phyloP scores from a whole-genome alignment of 1,140 invertebrate species.

The Pseudomyrmex dendroicus region DNA sequence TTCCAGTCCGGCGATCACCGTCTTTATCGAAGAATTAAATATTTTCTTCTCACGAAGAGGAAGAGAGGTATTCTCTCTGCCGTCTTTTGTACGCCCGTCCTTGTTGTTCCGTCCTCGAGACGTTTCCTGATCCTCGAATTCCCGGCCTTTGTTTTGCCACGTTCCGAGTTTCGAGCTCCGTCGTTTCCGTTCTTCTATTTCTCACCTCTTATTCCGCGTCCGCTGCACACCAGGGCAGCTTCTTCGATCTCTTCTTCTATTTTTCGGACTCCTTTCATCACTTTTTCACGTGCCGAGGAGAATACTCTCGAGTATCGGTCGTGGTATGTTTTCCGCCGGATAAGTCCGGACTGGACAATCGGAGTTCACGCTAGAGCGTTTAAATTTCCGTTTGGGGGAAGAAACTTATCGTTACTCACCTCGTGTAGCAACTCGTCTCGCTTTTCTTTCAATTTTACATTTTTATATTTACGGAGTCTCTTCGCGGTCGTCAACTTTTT shows the following conservation, averaged over 20 bases:
- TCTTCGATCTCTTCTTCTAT: slow-evolving; percentile 13
- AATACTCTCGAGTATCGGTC: slow-evolving; percentile 45
- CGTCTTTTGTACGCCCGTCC: slow-evolving; percentile 44
- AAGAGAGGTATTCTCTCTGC: neutral
- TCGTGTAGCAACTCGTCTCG: neutral
- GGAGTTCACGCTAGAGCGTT: slow-evolving; percentile 2
- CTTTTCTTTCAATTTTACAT: neutral
- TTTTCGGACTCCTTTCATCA: slow-evolving; percentile 48
- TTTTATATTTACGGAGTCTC: neutral
- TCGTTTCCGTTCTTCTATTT: slow-evolving; percentile 52
- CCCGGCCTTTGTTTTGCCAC: slow-evolving; percentile 58
- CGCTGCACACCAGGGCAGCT: neutral
- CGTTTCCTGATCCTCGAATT: slow-evolving; percentile 56
- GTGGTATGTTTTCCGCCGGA: slow-evolving; percentile 25
- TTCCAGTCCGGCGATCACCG: slow-evolving; percentile 14
- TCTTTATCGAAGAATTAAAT: slow-evolving; percentile 58
- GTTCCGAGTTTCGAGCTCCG: slow-evolving; percentile 31
- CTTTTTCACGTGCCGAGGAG: slow-evolving; percentile 44
- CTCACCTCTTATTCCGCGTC: slow-evolving; percentile 31
- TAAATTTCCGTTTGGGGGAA: slow-evolving; percentile 21
- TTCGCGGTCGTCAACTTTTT: neutral
- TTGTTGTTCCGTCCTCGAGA: slow-evolving; percentile 28
- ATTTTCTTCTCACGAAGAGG: slow-evolving; percentile 53
- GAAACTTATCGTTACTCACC: neutral
- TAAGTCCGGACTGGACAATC: slow-evolving; percentile 29